Base-by-base conservation (phyloP, 2,797 vertebrate species). In the Eremophila alpestris region DNA sequence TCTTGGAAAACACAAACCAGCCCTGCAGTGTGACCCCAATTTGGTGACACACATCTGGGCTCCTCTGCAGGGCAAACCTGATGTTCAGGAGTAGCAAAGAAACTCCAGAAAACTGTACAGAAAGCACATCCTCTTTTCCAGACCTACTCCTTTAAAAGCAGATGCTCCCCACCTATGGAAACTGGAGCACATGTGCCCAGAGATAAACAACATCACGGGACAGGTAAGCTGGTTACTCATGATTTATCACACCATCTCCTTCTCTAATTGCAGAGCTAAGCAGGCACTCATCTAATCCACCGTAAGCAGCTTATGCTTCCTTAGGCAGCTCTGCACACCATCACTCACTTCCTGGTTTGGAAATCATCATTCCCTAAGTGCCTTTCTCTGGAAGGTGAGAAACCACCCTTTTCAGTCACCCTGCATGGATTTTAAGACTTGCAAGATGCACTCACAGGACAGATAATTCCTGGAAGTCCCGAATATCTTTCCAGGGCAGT, bases 151-250 rank as follows among this genome's bases (percentile, higher is more conserved):
- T 79, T 74, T 45, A 85, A 83, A 70, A 60, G 62, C 69, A 71
- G 73, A 62, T 4, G 27, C 59, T 79, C 70, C 10, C 14, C 36
- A 41, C 13, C 48, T 24, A 17, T 24, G 75, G 77, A 73, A 90
- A 82, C 67, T 56, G 43, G 77, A 30, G 36, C 75, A 29, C 89
- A 54, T 8, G 40, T 58, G 80, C 90, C 92, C 0, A 0, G 70
- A 79, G 83, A 92, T 62, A 70, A 95, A 83, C 83, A 86, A 26
- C 90, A 85, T 54, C 85, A 87, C 11, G 49, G 93, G 93, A 77
- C 92, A 96, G 95, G 95, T 95, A 94, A 95, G 93, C 83, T 30
- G 69, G 94, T 90, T 87, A 89, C 92, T 89, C 86, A 59, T 43
- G 83, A 60, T 80, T 87, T 89, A 85, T 94, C 81, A 68, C 71